Base-by-base conservation (phyloP, 2,797 vertebrate genomes). In the Liparis tanakae region DNA sequence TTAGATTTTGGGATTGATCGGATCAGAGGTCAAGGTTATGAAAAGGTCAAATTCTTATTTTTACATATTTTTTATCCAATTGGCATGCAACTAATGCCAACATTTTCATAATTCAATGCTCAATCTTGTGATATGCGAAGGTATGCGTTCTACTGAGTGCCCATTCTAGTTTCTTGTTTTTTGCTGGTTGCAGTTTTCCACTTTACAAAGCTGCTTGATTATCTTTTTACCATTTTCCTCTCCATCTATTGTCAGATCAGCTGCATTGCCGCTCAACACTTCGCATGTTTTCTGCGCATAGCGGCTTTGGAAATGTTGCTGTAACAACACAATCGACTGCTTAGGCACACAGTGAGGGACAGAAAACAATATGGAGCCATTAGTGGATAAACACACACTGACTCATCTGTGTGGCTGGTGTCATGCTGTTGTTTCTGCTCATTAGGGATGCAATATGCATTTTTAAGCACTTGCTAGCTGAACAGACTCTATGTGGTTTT, bases 321-420 rank as follows among this genome's bases (percentile, higher is more conserved):
- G 59, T 57, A 75, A 46, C 55, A 71, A 50, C 55, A 78, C 62
- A 56, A 7, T 48, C 8, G 10, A 77, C 57, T 73, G 76, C 70
- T 82, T 50, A 68, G 67, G 62, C 66, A 67, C 66, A 59, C 63
- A 61, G 53, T 36, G 62, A 84, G 69, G 70, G 70, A 72, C 70
- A 66, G 70, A 72, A 74, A 70, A 63, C 72, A 79, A 81, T 76
- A 80, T 81, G 65, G 59, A 81, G 74, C 78, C 73, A 83, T 81
- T 86, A 82, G 68, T 39, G 51, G 67, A 57, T 46, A 72, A 85
- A 79, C 82, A 80, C 74, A 50, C 6, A 61, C 82, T 88, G 81
- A 83, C 74, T 89, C 84, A 86, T 88, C 73, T 76, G 74, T 71
- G 72, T 0, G n/a, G 72, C 65, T 66, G 75, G 71, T 76, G 72